A percentile compares a stretch with the other conserved stretches of the same genome.
Evolutionary conservation across 1,140 invertebrate genomes (phyloP).

Genomic region (Pogonognathellus flavescens): DNA sequence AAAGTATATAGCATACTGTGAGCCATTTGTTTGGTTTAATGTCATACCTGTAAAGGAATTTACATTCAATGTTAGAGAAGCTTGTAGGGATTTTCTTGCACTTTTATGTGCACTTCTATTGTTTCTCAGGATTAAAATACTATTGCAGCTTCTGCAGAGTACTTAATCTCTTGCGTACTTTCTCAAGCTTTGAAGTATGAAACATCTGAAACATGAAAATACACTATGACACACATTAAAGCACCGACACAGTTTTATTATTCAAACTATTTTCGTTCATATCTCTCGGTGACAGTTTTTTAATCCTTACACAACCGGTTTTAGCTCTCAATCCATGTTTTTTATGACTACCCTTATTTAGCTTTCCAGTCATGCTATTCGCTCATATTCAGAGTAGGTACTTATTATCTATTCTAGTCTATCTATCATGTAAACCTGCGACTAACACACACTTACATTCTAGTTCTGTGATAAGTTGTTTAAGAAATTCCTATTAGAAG

Average conservation of each 20-base stretch:
- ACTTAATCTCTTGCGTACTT: neutral
- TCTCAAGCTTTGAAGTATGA: neutral
- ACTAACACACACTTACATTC: too few relatives aligned
- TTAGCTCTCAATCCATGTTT: too few relatives aligned
- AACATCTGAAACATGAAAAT: neutral
- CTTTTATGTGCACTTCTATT: constrained; percentile 19
- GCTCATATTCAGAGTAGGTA: too few relatives aligned
- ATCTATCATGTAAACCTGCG: too few relatives aligned
- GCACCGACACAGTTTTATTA: neutral
- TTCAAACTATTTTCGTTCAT: too few relatives aligned
- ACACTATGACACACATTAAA: neutral
- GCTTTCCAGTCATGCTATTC: too few relatives aligned
- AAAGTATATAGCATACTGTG: neutral
- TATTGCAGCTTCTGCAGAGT: neutral
- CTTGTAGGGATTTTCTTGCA: neutral
- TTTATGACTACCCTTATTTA: too few relatives aligned
- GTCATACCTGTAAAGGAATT: neutral
- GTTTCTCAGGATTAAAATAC: constrained; percentile 21
- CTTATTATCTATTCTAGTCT: too few relatives aligned
- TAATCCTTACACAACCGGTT: too few relatives aligned
- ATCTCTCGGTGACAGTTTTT: too few relatives aligned
- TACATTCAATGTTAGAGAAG: neutral
- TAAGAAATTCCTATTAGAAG: too few relatives aligned
- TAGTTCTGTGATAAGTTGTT: too few relatives aligned
- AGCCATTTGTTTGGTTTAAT: constrained; percentile 24